Base-by-base conservation (phyloP, 2,113 vertebrate genomes). In the Ceyx margarethae region DNA sequence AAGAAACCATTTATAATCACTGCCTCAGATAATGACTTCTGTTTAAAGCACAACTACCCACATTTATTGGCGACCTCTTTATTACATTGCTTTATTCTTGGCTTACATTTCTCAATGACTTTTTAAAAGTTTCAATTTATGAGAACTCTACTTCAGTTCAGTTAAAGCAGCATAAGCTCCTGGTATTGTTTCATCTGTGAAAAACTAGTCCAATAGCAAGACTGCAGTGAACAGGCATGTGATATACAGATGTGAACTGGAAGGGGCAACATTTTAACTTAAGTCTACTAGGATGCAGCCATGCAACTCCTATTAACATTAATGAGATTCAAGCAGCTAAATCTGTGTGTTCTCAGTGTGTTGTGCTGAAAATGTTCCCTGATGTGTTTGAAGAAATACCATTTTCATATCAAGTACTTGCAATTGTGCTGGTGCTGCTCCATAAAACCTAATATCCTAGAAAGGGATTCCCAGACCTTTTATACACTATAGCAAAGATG, bases 321-420 rank as follows among this genome's bases (percentile, higher is more conserved):
- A 81, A 81, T 50, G 51, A 88, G 69, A 73, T 51, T 64, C 42
- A 90, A 79, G 31, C 26, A 57, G 64, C 56, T 87, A 58, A 40
- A 91, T 78, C 66, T 84, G 53, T n/a, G 31, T 65, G 31, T 74
- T 77, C 66, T 84, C 53, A 76, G 51, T n/a, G 31, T 66, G n/a
- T 74, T 85, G 81, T 81, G 54, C 58, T 93, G 80, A 78, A 93
- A 92, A 79, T 13, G 29, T 17, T 67, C 50, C 69, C 56, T 48
- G 62, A 53, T 0, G 1, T 54, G 5, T 85, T 75, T 90, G 48
- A 69, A 83, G 74, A n/a, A 76, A 89, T 89, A 35, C 22, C 31
- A 53, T 96, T 92, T 96, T 81, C 88, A 76, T 78, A 83, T 56
- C 76, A 95, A 96, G 78, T 84, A 80, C 35, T 82, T 67, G 40